Base-by-base conservation (phyloP, 2,888 invertebrate genomes). In the Diarsia brunnea region DNA sequence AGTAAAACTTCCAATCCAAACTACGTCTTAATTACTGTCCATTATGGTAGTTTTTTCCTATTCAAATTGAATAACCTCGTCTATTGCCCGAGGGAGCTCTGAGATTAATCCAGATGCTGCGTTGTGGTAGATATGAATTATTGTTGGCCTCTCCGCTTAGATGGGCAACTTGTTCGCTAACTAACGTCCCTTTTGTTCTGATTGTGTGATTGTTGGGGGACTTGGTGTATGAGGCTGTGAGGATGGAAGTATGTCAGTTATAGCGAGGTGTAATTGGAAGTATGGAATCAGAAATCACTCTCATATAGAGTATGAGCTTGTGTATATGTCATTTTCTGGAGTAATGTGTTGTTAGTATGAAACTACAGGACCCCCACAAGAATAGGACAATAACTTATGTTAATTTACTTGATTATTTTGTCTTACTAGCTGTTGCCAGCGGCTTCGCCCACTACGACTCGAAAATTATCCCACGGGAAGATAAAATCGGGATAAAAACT, bases 1-100 rank as follows among this genome's bases (percentile, higher is more conserved):
- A 47, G 69, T 63, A 77, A 72, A 81, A 75, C 67, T 76, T 85
- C 73, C 78, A 70, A 61, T 75, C 66, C 58, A 47, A 85, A 84
- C 84, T 84, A 81, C 75, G 78, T 79, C 81, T 87, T 82, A 89
- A 90, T 87, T 80, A 87, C 79, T 78, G 63, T 84, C 86, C 78
- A 81, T 87, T 90, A 89, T 87, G 69, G 68, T 64, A 63, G 68
- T 87, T 92, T 92, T 93, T 93, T 90, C 84, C 88, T 84, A 91
- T 92, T 91, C 89, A 90, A 93, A 93, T 94, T 92, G 90, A 92
- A 92, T 92, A 89, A 72, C 88, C 86, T 84, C 88, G 89, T 87
- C 89, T 86, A 76, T 64, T 72, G 86, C 84, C 85, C 89, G 81
- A 82, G 91, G 92, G 89, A 89, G 58, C 73, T 75, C 31, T 38